Percentiles rank a stretch among this genome's conserved stretches.
Evolutionary conservation across 2,113 vertebrate species (phyloP).

Genomic region (Numida meleagris): DNA sequence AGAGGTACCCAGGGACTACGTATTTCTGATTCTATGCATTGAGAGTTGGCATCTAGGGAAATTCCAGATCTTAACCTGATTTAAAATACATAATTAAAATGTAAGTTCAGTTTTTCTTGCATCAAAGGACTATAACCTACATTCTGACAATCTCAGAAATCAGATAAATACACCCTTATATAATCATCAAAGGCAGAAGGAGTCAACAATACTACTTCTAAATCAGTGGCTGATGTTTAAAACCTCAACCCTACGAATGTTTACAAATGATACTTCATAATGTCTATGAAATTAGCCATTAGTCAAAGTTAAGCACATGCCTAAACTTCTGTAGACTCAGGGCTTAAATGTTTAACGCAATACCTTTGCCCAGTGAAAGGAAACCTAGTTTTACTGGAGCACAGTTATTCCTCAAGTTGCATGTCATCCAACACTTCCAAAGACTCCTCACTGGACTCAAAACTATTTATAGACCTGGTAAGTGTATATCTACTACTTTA

Average conservation of each 20-base stretch:
- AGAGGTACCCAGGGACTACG: background rate
- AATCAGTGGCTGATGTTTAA: background rate
- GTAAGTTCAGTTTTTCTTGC: background rate
- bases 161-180: background rate
- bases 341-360: constrained; percentile 30
- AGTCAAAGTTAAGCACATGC: background rate
- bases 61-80: background rate
- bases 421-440: background rate
- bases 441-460: background rate
- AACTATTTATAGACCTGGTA: background rate
- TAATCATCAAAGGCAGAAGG: background rate
- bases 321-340: constrained; percentile 23
- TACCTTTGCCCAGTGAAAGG: background rate
- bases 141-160: background rate
- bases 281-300: background rate
- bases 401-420: background rate
- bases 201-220: background rate
- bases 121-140: background rate
- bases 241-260: constrained; percentile 21
- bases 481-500: background rate
- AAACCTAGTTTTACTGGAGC: constrained; percentile 20
- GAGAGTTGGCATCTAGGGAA: background rate
- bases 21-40: background rate
- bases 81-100: background rate
- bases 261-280: background rate